Percentiles rank a stretch among this genome's conserved stretches.
phyloP scores from a whole-genome alignment of 1,140 invertebrate species.

The Cydia strobilella region DNA sequence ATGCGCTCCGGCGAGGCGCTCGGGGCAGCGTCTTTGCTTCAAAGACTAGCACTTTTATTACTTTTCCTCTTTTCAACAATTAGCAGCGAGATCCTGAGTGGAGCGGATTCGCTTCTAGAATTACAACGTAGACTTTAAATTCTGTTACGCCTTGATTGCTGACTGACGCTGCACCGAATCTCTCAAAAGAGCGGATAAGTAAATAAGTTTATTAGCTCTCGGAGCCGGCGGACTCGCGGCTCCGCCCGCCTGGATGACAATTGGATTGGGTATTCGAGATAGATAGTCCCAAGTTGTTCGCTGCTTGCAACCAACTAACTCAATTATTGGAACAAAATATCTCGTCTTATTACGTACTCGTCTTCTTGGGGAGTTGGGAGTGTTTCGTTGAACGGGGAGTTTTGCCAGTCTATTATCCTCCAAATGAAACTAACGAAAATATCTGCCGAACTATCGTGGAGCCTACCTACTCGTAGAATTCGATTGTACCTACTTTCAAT shows the following conservation, averaged over 20 bases:
- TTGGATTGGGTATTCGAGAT: conserved; percentile 57
- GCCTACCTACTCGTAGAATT: not conserved
- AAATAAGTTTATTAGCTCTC: conserved; percentile 64
- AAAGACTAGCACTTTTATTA: conserved; percentile 77
- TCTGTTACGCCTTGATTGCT: conserved; percentile 64
- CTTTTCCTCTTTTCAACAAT: conserved; percentile 74
- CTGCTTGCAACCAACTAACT: conserved; percentile 29
- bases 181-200: conserved; percentile 58
- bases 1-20: conserved; percentile 63
- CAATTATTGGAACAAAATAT: conserved; percentile 31
- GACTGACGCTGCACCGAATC: conserved; percentile 66
- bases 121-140: conserved; percentile 66
- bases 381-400: conserved; percentile 25
- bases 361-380: conserved; percentile 4
- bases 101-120: conserved; percentile 61
- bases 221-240: conserved; percentile 39
- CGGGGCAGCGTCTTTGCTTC: conserved; percentile 69
- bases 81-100: conserved; percentile 64
- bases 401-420: conserved; percentile 27
- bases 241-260: conserved; percentile 47
- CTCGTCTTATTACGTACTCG: conserved; percentile 25
- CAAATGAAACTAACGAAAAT: not conserved
- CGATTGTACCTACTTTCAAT: not conserved
- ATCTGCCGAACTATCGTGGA: conserved; percentile 19
- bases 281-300: conserved; percentile 45